A percentile compares a stretch with the other conserved stretches of the same genome.
phyloP scores from a whole-genome alignment of 2,113 vertebrate species.

The Halichoeres trimaculatus region DNA sequence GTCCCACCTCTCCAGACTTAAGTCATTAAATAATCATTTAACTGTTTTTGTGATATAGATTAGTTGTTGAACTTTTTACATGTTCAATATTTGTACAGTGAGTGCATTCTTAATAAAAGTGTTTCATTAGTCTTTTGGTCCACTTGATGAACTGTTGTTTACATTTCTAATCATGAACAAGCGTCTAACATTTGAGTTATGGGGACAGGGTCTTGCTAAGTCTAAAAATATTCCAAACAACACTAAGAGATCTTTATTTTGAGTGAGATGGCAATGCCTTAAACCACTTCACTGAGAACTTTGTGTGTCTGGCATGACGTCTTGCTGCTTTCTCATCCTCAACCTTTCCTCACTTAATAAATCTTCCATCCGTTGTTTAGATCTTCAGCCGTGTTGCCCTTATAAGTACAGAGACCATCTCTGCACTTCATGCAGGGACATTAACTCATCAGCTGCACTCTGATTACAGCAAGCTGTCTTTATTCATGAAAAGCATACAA shows the following conservation, averaged over 20 bases:
- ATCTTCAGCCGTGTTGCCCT: constrained; percentile 42
- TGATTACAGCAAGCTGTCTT: constrained; percentile 38
- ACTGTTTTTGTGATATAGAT: constrained; percentile 48
- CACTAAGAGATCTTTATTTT: not conserved
- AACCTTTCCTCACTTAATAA: constrained; percentile 20
- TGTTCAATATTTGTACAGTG: constrained; percentile 71
- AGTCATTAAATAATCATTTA: constrained; percentile 14
- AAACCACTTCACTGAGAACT: not conserved
- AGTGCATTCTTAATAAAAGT: constrained; percentile 74
- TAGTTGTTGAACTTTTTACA: constrained; percentile 58
- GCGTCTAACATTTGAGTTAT: not conserved
- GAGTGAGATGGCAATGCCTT: not conserved
- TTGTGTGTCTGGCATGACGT: constrained; percentile 24
- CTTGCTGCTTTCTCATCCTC: constrained; percentile 8
- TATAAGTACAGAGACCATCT: constrained; percentile 60
- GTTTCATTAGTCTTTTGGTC: constrained; percentile 36
- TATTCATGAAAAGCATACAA: constrained; percentile 57
- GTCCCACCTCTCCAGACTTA: not conserved
- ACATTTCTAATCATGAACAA: not conserved
- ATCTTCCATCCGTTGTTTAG: constrained; percentile 36
- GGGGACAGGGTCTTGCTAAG: not conserved
- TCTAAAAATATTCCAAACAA: constrained; percentile 26
- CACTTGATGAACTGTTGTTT: not conserved
- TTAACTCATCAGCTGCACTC: constrained; percentile 47
- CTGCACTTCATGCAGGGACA: constrained; percentile 12